Base-by-base conservation (phyloP, 2,888 invertebrate species). In the Calameuta idolon region DNA sequence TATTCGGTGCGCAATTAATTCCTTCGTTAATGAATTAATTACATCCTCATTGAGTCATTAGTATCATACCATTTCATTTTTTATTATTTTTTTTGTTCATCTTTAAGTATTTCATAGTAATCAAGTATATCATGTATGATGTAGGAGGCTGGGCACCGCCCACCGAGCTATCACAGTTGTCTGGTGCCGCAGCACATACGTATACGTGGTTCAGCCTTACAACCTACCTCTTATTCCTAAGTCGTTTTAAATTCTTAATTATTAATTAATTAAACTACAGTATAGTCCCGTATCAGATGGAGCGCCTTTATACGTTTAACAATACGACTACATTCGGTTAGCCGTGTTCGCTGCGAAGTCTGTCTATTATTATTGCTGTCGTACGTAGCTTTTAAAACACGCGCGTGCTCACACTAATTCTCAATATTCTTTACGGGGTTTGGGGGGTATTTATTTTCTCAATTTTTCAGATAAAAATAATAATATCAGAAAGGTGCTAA, bases 171-270 rank as follows among this genome's bases (percentile, higher is more conserved):
- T 91, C 91, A 91, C 91, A 91, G 91, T 91, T 85, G 91, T 89
- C 88, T 91, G 91, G 91, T 91, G 91, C 91, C 91, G 91, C 91
- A 91, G 91, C 91, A 91, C 91, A 91, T 91, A 91, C 91, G 91
- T 91, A 91, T 91, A 91, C 91, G 90, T 91, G 91, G 91, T 91
- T 91, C 90, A 91, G 91, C 91, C 91, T 91, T 91, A 91, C 85
- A 87, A 86, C 89, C 90, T 91, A 91, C 89, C 87, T 90, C 89
- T 90, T 91, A 91, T 80, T 80, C 81, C 83, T 84, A 81, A 81
- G 82, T 81, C 78, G 75, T 80, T 82, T 81, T 69, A 55, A 55
- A 55, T 55, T 78, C 75, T 77, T 75, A 79, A 74, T 78, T 82
- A 80, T 82, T 81, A 69, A 37, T 81, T 80, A 79, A 80, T 81